Conservation (phyloP, 2,797 vertebrate species). For the Lerista edwardsae region DNA sequence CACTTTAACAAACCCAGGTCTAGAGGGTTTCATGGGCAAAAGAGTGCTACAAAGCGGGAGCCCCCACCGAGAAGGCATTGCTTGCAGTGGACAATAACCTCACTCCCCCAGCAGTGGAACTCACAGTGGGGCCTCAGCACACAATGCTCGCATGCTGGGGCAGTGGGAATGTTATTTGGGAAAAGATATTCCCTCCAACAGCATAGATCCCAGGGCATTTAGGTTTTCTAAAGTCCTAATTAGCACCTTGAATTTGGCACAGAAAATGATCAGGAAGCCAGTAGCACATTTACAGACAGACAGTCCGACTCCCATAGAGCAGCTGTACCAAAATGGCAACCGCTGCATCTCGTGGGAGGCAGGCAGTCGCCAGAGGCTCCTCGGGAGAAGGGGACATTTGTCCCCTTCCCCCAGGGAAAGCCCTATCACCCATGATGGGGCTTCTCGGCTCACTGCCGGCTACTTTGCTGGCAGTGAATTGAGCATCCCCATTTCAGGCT, state of each 20-base stretch:
- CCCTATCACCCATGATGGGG: too few relatives aligned
- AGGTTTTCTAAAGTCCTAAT: background rate
- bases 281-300: background rate
- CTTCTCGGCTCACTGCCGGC: too few relatives aligned
- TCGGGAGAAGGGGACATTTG: too few relatives aligned
- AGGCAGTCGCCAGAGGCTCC: too few relatives aligned
- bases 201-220: background rate
- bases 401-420: too few relatives aligned
- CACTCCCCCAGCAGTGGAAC: background rate
- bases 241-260: background rate
- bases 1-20: background rate
- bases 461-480: too few relatives aligned
- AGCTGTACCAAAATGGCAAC: too few relatives aligned
- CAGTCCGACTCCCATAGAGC: too few relatives aligned
- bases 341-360: too few relatives aligned
- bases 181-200: background rate
- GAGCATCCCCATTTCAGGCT: too few relatives aligned
- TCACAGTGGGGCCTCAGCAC: background rate
- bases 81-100: background rate
- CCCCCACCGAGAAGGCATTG: background rate
- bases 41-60: background rate
- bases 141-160: background rate
- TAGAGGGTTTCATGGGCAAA: background rate
- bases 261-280: background rate
- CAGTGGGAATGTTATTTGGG: too few relatives aligned